Base-by-base conservation (phyloP, 2,888 invertebrate species). In the Ormyrus rosae region DNA sequence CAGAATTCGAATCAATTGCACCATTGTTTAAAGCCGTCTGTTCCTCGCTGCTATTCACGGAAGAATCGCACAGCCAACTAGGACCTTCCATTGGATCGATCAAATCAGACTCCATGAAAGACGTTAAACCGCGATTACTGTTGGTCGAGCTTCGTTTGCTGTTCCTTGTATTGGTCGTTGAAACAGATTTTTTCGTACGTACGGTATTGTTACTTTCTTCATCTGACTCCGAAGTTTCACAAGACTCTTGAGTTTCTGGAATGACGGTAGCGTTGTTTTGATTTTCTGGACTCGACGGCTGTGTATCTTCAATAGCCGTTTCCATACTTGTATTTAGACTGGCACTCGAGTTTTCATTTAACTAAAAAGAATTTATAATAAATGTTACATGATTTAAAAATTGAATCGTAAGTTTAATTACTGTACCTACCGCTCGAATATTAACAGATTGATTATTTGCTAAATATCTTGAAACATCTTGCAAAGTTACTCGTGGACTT, bases 1-100 rank as follows among this genome's bases (percentile, higher is more conserved):
- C 60, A 19, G 19, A 19, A 19, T 19, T 19, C 19, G 19, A 19
- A 19, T 19, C 19, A 19, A 60, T 19, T 19, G 19, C 19, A 19
- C 19, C 19, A 19, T 19, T 19, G 19, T 19, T 19, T 19, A 1
- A 13, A 10, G 11, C 70, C 2, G 8, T 58, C 56, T 11, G 53
- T 51, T 64, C 56, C 2, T 64, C 69, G 0, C 46, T 58, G 10
- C 46, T 65, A 7, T 19, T 55, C 46, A 58, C 55, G 9, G 60
- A 50, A 7, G 81, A 79, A 63, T 85, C 83, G 11, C 86, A 84
- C 51, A 88, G 80, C 90, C 90, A 91, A 69, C 90, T 91, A 4
- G 90, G 87, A 4, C 90, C 90, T 83, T 91, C 90, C 19, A 90
- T 64, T 0, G 90, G 90, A 86, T 91, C 90, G 1, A 78, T 68